Percentiles rank a stretch among this genome's conserved stretches.
These are phyloP conservation scores for Drosophila pandora DNA, from an alignment of 1,140 invertebrate species.

Conservation along the genomic window DNA sequence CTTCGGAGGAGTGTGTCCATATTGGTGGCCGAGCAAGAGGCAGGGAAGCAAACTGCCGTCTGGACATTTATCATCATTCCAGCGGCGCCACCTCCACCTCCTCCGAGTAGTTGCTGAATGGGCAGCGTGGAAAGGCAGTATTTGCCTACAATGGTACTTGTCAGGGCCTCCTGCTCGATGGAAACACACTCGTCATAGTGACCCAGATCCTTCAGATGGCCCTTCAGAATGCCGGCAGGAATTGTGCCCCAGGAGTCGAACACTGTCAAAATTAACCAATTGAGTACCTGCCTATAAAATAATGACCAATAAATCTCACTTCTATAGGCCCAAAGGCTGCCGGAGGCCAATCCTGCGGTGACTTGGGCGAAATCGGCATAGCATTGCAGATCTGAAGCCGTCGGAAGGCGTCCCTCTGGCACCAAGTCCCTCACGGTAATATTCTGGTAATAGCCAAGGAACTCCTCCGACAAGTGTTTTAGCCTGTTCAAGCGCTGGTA, in stretches of 20 bases:
- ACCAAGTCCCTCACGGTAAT: constrained; percentile 35
- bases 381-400: constrained; percentile 48
- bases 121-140: constrained; percentile 57
- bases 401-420: constrained; percentile 21
- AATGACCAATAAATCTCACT: constrained; percentile 30
- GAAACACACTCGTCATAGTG: constrained; percentile 65
- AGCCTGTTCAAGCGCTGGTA: constrained; percentile 35
- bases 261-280: constrained; percentile 29
- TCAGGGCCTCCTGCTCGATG: constrained; percentile 34
- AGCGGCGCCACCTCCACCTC: neutral
- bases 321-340: constrained; percentile 44
- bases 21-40: constrained; percentile 37
- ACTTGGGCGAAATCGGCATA: constrained; percentile 41
- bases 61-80: constrained; percentile 21
- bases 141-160: constrained; percentile 30
- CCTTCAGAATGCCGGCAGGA: constrained; percentile 57
- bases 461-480: constrained; percentile 34
- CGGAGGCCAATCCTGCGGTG: constrained; percentile 10
- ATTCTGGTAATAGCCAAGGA: constrained; percentile 33
- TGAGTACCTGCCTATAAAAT: neutral
- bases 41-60: constrained; percentile 50
- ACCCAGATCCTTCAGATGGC: constrained; percentile 55
- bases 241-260: constrained; percentile 70
- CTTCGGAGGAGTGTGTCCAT: constrained; percentile 40
- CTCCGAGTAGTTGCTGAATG: constrained; percentile 26